Base-by-base conservation (phyloP, 1,140 invertebrate genomes). In the Lethocerus indicus region DNA sequence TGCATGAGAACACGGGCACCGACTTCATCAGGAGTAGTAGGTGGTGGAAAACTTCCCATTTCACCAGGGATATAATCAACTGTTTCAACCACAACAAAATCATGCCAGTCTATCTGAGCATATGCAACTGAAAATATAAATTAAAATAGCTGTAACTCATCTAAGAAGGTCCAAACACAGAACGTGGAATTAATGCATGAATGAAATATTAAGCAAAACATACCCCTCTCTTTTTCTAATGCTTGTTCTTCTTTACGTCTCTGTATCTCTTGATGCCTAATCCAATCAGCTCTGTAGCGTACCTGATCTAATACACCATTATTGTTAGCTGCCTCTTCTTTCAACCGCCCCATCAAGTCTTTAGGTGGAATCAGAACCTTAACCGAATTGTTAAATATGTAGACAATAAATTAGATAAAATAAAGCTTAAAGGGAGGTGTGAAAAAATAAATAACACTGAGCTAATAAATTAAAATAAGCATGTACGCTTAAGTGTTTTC, bases 1-100 rank as follows among this genome's bases (percentile, higher is more conserved):
- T 95, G 90, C 60, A 90, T 85, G 0, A 98, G 66, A 32, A 96
- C 81, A 51, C 93, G 69, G 6, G 91, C 90, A 1, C 94, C 94
- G 2, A 98, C 94, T 69, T 97, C 91, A 55, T 91, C 83, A 0
- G 94, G 91, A 25, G 88, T 97, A 0, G 94, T 98, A 0, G 94
- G 94, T 6, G 93, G 88, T 18, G 92, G 94, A 60, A 95, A 93
- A 63, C 87, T 87, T 23, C 93, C 92, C 12, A 83, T 79, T 68
- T 99, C 95, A 60, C 89, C 90, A 1, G 88, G 85, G 57, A 97
- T 90, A 66, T 98, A 99, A 65, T 99, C 96, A 0, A 99, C 94
- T 0, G 94, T 98, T 67, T 99, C 95, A 0, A 99, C 96, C 0
- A 99, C 93, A 1, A 98, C 94, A 71, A 99, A 99, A 68, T 98